A percentile compares a stretch with the other conserved stretches of the same genome.
Evolutionary conservation across 2,797 vertebrate genomes (phyloP).

Genomic region (Brotula barbata): DNA sequence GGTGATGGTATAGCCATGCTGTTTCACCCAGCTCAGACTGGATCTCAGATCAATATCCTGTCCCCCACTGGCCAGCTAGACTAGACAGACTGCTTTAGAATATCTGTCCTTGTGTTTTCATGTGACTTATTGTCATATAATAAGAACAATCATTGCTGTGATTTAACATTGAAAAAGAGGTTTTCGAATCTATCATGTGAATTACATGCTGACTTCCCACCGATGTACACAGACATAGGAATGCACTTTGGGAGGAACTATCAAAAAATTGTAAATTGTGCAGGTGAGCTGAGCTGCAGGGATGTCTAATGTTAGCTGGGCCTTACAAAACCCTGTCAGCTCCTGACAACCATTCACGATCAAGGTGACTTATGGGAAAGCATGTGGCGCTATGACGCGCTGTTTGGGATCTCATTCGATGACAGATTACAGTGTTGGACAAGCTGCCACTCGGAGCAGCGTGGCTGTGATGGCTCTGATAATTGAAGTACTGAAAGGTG

Average conservation of each 20-base stretch:
- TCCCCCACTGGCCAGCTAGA: constrained; percentile 63
- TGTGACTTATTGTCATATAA: constrained; percentile 35
- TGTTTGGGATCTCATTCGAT: constrained; percentile 70
- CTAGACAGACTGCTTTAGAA: constrained; percentile 60
- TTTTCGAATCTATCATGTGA: neutral
- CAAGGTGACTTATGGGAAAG: constrained; percentile 78
- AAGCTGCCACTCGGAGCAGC: constrained; percentile 75
- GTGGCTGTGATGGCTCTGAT: constrained; percentile 77
- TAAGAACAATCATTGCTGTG: constrained; percentile 11
- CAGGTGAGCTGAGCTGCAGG: constrained; percentile 41
- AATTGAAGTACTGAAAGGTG: constrained; percentile 80
- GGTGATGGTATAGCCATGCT: constrained; percentile 58
- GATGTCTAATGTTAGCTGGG: constrained; percentile 52
- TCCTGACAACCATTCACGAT: constrained; percentile 64
- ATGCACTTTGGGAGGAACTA: too few relatives aligned
- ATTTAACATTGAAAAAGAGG: constrained; percentile 11
- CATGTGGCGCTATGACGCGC: constrained; percentile 60
- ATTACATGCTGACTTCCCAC: too few relatives aligned
- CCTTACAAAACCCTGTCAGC: constrained; percentile 63
- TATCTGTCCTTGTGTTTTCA: constrained; percentile 62
- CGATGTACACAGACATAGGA: too few relatives aligned
- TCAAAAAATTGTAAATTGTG: constrained; percentile 46
- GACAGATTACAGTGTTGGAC: constrained; percentile 80
- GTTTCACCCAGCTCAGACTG: constrained; percentile 70
- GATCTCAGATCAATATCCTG: constrained; percentile 78